A percentile compares a stretch with the other conserved stretches of the same genome.
phyloP scores from a whole-genome alignment of 1,140 invertebrate species.

The Apocrypta bakeri region DNA sequence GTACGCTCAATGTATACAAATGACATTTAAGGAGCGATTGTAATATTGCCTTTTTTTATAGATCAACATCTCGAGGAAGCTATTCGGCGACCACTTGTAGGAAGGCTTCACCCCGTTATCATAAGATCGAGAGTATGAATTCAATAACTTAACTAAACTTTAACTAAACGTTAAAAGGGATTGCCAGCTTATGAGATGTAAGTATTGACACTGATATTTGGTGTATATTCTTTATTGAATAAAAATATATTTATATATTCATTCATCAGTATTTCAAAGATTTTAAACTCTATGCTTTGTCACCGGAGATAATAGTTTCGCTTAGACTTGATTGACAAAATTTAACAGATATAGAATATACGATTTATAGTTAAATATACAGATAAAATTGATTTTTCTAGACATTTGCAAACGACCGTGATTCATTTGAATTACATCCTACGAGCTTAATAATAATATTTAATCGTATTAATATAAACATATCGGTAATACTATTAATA shows the following conservation, averaged over 20 bases:
- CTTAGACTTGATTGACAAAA: not conserved
- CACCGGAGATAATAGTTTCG: conserved; percentile 5
- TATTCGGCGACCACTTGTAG: not conserved
- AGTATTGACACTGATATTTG: not conserved
- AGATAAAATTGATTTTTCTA: conserved; percentile 12
- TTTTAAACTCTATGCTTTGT: conserved; percentile 1
- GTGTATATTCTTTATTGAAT: conserved; percentile 45
- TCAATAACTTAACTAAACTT: not conserved
- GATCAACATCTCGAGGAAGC: not conserved
- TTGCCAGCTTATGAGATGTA: too few relatives aligned
- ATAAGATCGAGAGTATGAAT: conserved; percentile 15
- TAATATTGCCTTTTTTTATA: not conserved
- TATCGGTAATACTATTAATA: conserved; percentile 37
- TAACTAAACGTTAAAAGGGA: too few relatives aligned
- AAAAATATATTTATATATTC: conserved; percentile 35
- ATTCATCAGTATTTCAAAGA: not conserved
- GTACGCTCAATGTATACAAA: conserved; percentile 40
- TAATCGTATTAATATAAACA: not conserved
- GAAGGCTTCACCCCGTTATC: conserved; percentile 34
- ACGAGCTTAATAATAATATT: conserved; percentile 18
- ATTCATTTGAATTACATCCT: conserved; percentile 1
- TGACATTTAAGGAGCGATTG: too few relatives aligned
- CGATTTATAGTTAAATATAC: not conserved
- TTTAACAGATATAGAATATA: conserved; percentile 32
- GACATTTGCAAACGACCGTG: not conserved